These are phyloP conservation scores for Sakesphorus luctuosus DNA, from an alignment of 2,113 vertebrate genomes.

Conservation along the genomic window DNA sequence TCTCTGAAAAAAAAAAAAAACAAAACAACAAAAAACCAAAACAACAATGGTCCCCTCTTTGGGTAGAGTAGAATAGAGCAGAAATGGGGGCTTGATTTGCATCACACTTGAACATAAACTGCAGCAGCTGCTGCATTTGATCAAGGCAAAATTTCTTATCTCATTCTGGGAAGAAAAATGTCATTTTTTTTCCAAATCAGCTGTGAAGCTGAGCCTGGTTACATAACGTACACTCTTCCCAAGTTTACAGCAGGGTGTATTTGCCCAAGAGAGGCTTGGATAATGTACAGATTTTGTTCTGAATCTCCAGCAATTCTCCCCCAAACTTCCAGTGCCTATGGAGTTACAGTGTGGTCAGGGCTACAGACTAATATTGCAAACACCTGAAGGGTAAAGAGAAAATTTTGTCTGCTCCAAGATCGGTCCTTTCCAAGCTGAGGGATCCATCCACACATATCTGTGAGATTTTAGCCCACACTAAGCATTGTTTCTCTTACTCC, in stretches of 20 bases:
- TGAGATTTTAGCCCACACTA: neutral
- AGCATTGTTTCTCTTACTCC: neutral
- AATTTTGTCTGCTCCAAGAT: neutral
- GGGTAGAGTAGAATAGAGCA: neutral
- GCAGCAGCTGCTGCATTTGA: constrained; percentile 45
- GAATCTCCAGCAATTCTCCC: neutral
- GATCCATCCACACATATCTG: neutral
- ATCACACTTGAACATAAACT: constrained; percentile 44
- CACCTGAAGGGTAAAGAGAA: neutral
- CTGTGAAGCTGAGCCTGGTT: constrained; percentile 36
- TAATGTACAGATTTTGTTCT: neutral
- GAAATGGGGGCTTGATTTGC: constrained; percentile 8
- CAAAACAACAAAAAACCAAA: neutral
- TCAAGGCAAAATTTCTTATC: constrained; percentile 38
- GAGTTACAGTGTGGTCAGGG: neutral
- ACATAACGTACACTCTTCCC: constrained; percentile 14
- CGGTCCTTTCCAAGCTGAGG: neutral
- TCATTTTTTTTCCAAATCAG: constrained; percentile 18
- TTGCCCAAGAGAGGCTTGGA: constrained; percentile 28
- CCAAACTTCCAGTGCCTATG: neutral
- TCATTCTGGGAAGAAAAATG: constrained; percentile 48
- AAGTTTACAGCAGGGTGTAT: neutral
- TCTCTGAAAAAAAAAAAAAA: neutral
- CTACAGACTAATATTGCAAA: neutral
- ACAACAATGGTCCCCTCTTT: neutral